A percentile compares a stretch with the other conserved stretches of the same genome.
phyloP scores from a whole-genome alignment of 2,888 invertebrate species.

The Morpho helenor region DNA sequence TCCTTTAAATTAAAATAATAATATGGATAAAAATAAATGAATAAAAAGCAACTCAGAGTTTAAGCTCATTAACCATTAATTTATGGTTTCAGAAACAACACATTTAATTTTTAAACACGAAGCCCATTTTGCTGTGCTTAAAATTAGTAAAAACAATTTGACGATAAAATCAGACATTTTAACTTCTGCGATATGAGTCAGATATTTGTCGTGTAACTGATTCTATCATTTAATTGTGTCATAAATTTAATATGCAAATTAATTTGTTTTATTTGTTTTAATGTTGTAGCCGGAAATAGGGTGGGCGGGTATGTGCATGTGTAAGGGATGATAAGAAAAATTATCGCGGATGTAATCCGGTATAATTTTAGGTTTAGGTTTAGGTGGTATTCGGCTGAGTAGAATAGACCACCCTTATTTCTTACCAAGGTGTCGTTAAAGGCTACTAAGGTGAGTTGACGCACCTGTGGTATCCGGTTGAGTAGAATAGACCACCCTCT shows the following conservation, averaged over 20 bases:
- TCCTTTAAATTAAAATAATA: too few relatives aligned
- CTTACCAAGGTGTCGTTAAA: too few relatives aligned
- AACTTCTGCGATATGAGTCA: conserved; percentile 1
- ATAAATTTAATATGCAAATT: neutral
- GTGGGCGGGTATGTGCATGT: too few relatives aligned
- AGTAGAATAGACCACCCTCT: too few relatives aligned
- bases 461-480: too few relatives aligned
- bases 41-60: neutral
- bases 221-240: conserved; percentile 1
- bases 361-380: too few relatives aligned
- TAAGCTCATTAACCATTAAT: neutral
- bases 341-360: too few relatives aligned
- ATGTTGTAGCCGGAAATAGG: neutral
- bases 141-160: conserved; percentile 2
- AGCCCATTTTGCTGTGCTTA: conserved; percentile 2
- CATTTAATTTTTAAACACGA: neutral
- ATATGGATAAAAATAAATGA: too few relatives aligned
- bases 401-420: too few relatives aligned
- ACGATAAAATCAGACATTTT: conserved; percentile 6
- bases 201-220: neutral
- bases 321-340: too few relatives aligned
- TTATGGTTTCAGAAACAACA: neutral
- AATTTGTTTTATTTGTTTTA: neutral
- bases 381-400: too few relatives aligned
- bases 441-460: too few relatives aligned